phyloP scores from a whole-genome alignment of 1,140 invertebrate species.

The Macrobrachium nipponense region DNA sequence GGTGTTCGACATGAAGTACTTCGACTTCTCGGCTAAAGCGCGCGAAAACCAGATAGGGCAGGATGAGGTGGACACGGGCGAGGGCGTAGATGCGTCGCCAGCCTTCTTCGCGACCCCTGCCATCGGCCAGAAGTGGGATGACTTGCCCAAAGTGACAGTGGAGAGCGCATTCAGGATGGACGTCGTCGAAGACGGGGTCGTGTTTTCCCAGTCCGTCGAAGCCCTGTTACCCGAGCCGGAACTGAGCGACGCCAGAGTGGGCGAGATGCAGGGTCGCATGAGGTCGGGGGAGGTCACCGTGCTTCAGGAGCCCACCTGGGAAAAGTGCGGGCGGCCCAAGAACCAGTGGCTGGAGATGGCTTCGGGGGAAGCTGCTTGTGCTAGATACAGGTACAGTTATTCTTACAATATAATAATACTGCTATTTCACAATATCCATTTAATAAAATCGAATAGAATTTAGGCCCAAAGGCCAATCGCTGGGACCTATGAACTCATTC shows the following conservation, averaged over 20 bases:
- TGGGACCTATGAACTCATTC: no score
- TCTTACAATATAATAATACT: no score
- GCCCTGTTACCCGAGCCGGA: constrained; percentile 5
- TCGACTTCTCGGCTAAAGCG: constrained; percentile 42
- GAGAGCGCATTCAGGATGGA: constrained; percentile 1
- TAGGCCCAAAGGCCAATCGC: no score
- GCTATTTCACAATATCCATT: no score
- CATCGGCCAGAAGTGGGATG: constrained; percentile 7
- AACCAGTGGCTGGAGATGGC: constrained; percentile 43
- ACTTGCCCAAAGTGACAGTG: constrained; percentile 20
- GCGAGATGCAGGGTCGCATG: constrained; percentile 14
- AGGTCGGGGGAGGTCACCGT: constrained; percentile 22
- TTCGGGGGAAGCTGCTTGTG: constrained; percentile 31
- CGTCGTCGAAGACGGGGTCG: constrained; percentile 27
- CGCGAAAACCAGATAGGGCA: neutral
- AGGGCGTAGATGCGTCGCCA: neutral
- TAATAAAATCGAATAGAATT: no score
- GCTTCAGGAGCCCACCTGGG: constrained; percentile 44
- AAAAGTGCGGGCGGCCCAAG: constrained; percentile 42
- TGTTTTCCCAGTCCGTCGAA: constrained; percentile 27
- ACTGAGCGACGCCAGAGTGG: constrained; percentile 18
- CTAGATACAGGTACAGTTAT: constrained; percentile 32
- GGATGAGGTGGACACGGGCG: neutral
- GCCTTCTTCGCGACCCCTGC: constrained; percentile 34
- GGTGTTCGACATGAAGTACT: constrained; percentile 46